Evolutionary conservation across 2,113 vertebrate genomes (phyloP).

Genomic region (Pycnonotus jocosus): DNA sequence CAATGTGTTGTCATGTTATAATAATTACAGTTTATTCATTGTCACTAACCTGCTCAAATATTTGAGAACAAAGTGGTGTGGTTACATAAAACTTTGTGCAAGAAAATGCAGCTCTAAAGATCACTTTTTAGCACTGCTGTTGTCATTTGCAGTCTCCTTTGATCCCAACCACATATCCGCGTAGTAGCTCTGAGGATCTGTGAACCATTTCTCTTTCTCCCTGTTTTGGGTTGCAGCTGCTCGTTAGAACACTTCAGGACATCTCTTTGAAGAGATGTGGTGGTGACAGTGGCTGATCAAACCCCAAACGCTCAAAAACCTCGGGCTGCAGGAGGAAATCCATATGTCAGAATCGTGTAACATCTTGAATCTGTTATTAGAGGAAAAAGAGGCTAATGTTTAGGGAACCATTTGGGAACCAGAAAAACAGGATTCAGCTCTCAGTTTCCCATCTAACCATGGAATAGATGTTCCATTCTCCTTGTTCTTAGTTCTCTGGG

Average conservation of each 20-base stretch:
- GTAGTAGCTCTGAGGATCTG: slow-evolving; percentile 49
- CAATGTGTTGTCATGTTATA: not conserved
- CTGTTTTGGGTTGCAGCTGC: slow-evolving; percentile 34
- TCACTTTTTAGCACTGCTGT: not conserved
- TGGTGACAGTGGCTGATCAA: slow-evolving; percentile 34
- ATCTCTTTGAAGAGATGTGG: slow-evolving; percentile 46
- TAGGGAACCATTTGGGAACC: not conserved
- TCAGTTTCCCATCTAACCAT: not conserved
- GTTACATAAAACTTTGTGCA: slow-evolving; percentile 5
- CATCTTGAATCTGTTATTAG: slow-evolving; percentile 29
- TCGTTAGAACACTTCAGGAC: slow-evolving; percentile 2
- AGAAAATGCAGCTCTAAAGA: not conserved
- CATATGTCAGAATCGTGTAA: slow-evolving; percentile 1
- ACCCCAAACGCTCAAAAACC: slow-evolving; percentile 37
- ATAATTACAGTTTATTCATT: slow-evolving; percentile 18
- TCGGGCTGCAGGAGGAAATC: slow-evolving; percentile 22
- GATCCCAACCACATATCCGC: not conserved
- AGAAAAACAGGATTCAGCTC: not conserved
- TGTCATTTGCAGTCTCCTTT: slow-evolving; percentile 32
- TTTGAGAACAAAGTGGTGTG: slow-evolving; percentile 47
- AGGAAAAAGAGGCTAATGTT: not conserved
- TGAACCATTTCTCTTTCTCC: slow-evolving; percentile 41
- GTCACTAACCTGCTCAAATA: slow-evolving; percentile 40
- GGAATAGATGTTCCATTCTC: not conserved
- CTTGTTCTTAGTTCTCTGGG: not conserved